Conservation (phyloP, 1,140 invertebrate species). For the Spodoptera frugiperda region DNA sequence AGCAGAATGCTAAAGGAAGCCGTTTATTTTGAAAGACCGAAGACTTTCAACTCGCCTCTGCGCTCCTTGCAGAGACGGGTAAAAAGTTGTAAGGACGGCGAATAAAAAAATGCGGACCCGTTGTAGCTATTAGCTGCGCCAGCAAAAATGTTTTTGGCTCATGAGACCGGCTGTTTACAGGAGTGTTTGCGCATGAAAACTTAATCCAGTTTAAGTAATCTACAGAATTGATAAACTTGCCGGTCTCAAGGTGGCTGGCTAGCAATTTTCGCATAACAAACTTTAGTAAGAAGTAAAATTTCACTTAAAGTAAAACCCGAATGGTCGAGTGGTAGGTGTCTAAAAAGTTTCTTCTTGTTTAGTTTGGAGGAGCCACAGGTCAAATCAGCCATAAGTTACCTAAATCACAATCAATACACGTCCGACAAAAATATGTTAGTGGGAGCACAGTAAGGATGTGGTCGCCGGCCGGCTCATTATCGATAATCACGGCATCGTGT, state of each 20-base stretch:
- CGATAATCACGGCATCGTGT: slow-evolving; percentile 64
- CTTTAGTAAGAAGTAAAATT: slow-evolving; percentile 11
- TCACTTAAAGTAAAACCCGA: slow-evolving; percentile 13
- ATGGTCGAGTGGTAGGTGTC: neutral
- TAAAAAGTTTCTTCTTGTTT: neutral
- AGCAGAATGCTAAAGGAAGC: slow-evolving; percentile 80
- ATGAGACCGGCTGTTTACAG: slow-evolving; percentile 54
- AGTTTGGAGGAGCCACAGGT: neutral
- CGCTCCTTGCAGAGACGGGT: slow-evolving; percentile 69
- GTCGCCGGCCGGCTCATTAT: slow-evolving; percentile 63
- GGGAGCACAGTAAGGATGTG: slow-evolving; percentile 66
- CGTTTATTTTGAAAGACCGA: slow-evolving; percentile 83
- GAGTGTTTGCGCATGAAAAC: slow-evolving; percentile 54
- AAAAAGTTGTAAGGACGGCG: slow-evolving; percentile 74
- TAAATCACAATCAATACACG: slow-evolving; percentile 42
- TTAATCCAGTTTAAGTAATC: slow-evolving; percentile 51
- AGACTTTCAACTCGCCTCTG: slow-evolving; percentile 70
- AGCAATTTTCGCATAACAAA: neutral
- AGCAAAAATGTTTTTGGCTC: slow-evolving; percentile 66
- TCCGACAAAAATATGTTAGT: slow-evolving; percentile 36
- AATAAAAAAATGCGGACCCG: slow-evolving; percentile 63
- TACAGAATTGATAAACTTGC: slow-evolving; percentile 30
- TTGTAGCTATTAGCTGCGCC: slow-evolving; percentile 67
- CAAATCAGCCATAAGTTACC: slow-evolving; percentile 16
- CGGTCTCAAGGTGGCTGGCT: neutral